Conservation (phyloP, 2,888 invertebrate species). For the Atherix ibis region DNA sequence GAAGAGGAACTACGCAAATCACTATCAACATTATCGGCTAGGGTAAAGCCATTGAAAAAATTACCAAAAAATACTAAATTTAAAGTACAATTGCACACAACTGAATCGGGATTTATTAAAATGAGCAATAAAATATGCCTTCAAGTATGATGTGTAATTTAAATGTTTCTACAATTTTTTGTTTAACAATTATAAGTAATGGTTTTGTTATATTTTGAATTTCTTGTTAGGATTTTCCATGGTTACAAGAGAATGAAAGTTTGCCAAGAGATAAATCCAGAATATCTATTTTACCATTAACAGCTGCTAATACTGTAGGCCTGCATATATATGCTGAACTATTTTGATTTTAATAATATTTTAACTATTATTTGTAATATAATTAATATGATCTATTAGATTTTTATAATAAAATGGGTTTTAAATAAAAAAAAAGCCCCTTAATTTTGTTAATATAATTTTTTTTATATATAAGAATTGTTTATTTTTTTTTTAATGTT, state of each 20-base stretch:
- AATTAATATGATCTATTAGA: no score
- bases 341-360: constrained; percentile 11
- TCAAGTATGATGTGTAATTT: constrained; percentile 15
- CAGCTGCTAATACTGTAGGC: constrained; percentile 16
- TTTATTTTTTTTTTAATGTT: no score
- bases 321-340: constrained; percentile 21
- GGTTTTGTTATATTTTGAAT: not conserved
- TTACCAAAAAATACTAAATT: constrained; percentile 20
- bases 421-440: no score
- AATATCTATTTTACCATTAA: constrained; percentile 20
- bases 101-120: constrained; percentile 21
- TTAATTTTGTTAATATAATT: no score
- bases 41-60: constrained; percentile 20
- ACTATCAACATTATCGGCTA: constrained; percentile 21
- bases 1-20: constrained; percentile 24
- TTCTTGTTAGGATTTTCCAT: constrained; percentile 21
- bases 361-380: constrained; percentile 5
- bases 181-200: not conserved
- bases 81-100: constrained; percentile 23
- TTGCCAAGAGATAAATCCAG: constrained; percentile 8
- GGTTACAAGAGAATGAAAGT: constrained; percentile 19
- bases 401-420: no score
- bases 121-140: constrained; percentile 20
- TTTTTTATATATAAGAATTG: no score
- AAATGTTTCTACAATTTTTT: not conserved